A percentile compares a stretch with the other conserved stretches of the same genome.
These are phyloP conservation scores for Chrysopa pallens DNA, from an alignment of 1,140 invertebrate genomes.

Conservation along the genomic window DNA sequence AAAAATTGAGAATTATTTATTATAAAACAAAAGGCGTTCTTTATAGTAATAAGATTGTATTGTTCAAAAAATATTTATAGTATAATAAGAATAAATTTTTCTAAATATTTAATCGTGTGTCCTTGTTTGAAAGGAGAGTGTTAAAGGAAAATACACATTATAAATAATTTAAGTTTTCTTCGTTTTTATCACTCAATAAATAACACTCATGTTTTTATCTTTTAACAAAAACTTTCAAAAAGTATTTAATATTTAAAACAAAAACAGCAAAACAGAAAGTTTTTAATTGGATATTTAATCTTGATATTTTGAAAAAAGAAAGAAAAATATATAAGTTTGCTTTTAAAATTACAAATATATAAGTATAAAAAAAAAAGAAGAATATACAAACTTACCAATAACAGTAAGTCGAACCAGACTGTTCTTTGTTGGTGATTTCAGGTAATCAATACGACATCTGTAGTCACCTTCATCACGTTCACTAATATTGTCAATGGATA, in stretches of 20 bases:
- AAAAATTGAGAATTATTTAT: too few species aligned
- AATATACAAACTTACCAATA: constrained; percentile 37
- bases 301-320: too few species aligned
- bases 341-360: background rate
- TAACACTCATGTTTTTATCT: too few species aligned
- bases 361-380: background rate
- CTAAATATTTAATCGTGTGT: too few species aligned
- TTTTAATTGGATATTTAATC: background rate
- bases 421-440: constrained; percentile 48
- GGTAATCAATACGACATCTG: constrained; percentile 49
- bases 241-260: background rate
- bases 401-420: constrained; percentile 44
- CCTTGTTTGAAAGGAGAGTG: too few species aligned
- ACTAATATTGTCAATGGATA: constrained; percentile 41
- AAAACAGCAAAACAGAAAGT: background rate
- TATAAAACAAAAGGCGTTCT: too few species aligned
- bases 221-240: background rate
- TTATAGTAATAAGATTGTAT: too few species aligned
- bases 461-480: constrained; percentile 45
- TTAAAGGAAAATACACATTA: too few species aligned
- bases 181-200: too few species aligned
- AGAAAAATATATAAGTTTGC: background rate
- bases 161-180: too few species aligned
- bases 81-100: too few species aligned
- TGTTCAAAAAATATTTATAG: too few species aligned